Conservation (phyloP, 2,888 invertebrate genomes). For the Cheilosia urbana region DNA sequence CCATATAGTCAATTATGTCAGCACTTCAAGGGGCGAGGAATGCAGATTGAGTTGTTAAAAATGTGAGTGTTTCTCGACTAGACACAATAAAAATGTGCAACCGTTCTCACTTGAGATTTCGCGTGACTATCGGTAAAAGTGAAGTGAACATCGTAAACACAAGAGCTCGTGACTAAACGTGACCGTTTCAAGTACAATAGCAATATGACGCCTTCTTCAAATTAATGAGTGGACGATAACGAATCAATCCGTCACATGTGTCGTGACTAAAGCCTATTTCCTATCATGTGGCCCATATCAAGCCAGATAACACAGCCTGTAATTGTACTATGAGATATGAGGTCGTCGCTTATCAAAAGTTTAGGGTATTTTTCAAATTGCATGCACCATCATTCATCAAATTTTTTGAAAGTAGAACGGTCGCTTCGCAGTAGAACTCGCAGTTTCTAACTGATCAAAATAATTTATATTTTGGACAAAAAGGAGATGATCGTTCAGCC, state of each 20-base stretch:
- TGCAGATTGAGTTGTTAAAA: neutral
- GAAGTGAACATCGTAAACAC: neutral
- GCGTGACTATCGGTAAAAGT: neutral
- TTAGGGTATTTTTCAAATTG: neutral
- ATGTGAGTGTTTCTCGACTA: neutral
- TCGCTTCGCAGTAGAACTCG: too few species aligned
- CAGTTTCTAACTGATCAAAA: too few species aligned
- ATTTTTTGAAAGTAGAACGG: too few species aligned
- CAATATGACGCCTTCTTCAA: neutral
- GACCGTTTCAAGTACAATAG: neutral
- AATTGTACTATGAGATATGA: neutral
- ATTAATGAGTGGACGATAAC: neutral
- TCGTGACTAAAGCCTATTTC: neutral
- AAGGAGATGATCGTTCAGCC: too few species aligned
- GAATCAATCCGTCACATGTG: neutral
- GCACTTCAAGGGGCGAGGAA: too few species aligned
- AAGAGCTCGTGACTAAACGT: conserved; percentile 6
- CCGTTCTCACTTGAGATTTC: neutral
- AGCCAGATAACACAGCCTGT: neutral
- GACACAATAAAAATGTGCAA: neutral
- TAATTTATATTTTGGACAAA: too few species aligned
- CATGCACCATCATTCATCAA: too few species aligned
- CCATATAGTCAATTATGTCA: neutral
- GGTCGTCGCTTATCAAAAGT: neutral
- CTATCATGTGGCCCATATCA: neutral